These are phyloP conservation scores for Petrophora chlorosata DNA, from an alignment of 2,888 invertebrate genomes.

Conservation along the genomic window DNA sequence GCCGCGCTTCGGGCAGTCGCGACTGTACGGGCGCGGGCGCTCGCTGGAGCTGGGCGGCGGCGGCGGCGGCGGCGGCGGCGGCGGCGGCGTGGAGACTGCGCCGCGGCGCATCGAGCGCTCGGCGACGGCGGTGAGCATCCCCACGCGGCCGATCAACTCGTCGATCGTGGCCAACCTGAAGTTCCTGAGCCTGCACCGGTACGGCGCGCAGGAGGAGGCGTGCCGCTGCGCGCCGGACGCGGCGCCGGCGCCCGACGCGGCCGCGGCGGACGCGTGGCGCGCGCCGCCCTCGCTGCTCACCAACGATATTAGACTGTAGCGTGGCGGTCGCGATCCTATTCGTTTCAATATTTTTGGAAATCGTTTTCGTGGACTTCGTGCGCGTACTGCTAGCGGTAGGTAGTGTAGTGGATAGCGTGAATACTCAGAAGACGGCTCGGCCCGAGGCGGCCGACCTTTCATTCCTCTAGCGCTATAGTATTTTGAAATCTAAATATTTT, in stretches of 20 bases:
- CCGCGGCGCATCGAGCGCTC: constrained; percentile 71
- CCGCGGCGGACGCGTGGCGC: constrained; percentile 35
- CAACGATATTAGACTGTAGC: constrained; percentile 67
- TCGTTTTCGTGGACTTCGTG: constrained; percentile 71
- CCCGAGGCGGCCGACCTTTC: constrained; percentile 59
- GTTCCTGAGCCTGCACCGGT: constrained; percentile 75
- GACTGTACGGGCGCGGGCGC: constrained; percentile 70
- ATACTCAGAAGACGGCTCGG: constrained; percentile 77
- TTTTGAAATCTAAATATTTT: constrained; percentile 55
- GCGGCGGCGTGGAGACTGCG: constrained; percentile 64
- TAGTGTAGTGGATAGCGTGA: constrained; percentile 63
- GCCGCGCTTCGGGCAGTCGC: constrained; percentile 75
- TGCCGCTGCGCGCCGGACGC: constrained; percentile 50
- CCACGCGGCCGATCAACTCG: constrained; percentile 67
- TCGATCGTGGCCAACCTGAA: constrained; percentile 73
- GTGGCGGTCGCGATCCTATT: constrained; percentile 50
- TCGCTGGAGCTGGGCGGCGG: constrained; percentile 67
- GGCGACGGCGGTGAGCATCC: constrained; percentile 68
- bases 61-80: constrained; percentile 63
- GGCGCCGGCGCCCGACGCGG: constrained; percentile 28
- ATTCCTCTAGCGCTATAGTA: constrained; percentile 75
- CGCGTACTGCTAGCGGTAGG: constrained; percentile 65
- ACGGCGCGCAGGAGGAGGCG: constrained; percentile 64
- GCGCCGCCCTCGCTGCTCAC: constrained; percentile 42
- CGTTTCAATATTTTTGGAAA: constrained; percentile 69